Base-by-base conservation (phyloP, 2,113 vertebrate species). In the Notothenia rossii region DNA sequence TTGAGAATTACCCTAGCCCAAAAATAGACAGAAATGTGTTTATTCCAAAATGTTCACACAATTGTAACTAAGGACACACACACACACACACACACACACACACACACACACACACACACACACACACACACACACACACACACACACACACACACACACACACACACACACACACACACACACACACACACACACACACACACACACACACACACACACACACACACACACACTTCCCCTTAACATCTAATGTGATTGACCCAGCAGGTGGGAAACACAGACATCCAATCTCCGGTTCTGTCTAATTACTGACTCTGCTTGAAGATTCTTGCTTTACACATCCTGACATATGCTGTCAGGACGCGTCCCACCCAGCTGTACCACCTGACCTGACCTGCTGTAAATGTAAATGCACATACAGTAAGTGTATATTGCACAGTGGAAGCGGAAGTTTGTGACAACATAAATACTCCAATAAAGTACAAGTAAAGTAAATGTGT, bases 251-350 rank as follows among this genome's bases (percentile, higher is more conserved):
- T 69, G 61, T 83, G 88, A 88, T 81, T 77, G 63, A 50, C 67
- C 22, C 81, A 86, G 89, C 88, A 88, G 87, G 88, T 85, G 77
- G 75, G 45, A 74, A 60, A 65, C 10, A 2, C 69, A 84, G 58
- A 59, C 69, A 10, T 59, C 76, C 66, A 70, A 72, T 82, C 80
- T 77, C 46, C 3, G 3, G 25, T 0, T 72, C 59, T 58, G 72
- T 84, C 71, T 88, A 75, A 89, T 91, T 83, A 84, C 78, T 79
- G 78, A 74, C 74, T 81, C 54, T 51, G 66, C 10, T 49, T 72
- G n/a, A 54, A 77, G 29, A 75, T 68, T 72, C 67, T 71, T 76
- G 33, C 75, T 77, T 75, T 60, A 67, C 45, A 50, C 63, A 60
- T 5, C 54, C 54, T 72, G 80, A 80, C 84, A 80, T 61, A 60